Evolutionary conservation across 2,113 vertebrate genomes (phyloP).

Genomic region (Otocyon megalotis): DNA sequence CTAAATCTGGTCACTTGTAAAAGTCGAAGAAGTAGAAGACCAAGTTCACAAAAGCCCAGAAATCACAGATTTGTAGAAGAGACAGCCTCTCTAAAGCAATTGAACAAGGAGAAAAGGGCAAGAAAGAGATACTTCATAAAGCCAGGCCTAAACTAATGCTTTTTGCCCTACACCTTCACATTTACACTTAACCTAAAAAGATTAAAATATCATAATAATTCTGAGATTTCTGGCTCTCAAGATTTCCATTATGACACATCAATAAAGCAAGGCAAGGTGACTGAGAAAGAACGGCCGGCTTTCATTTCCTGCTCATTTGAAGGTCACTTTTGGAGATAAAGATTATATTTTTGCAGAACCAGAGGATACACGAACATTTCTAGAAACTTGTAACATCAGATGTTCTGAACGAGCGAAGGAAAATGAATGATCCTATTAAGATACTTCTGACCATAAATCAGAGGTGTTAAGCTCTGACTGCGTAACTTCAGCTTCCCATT

Average conservation of each 20-base stretch:
- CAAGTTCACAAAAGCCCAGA: constrained; percentile 7
- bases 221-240: constrained; percentile 78
- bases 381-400: constrained; percentile 85
- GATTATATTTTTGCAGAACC: constrained; percentile 85
- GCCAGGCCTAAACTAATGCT: constrained; percentile 64
- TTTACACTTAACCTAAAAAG: constrained; percentile 77
- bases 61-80: not conserved
- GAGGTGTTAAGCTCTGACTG: constrained; percentile 83
- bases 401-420: constrained; percentile 82
- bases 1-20: constrained; percentile 2
- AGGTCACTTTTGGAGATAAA: constrained; percentile 86
- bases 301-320: constrained; percentile 86
- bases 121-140: constrained; percentile 71
- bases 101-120: constrained; percentile 76
- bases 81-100: not conserved
- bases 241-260: constrained; percentile 82
- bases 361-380: constrained; percentile 83
- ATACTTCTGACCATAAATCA: constrained; percentile 86
- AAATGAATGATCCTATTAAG: constrained; percentile 87
- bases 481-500: constrained; percentile 81
- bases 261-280: constrained; percentile 77
- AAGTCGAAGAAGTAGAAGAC: not conserved
- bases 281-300: constrained; percentile 76
- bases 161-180: constrained; percentile 74
- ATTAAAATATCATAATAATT: constrained; percentile 81